Conservation (phyloP, 1,140 invertebrate species). For the Scaptomyza hsui region DNA sequence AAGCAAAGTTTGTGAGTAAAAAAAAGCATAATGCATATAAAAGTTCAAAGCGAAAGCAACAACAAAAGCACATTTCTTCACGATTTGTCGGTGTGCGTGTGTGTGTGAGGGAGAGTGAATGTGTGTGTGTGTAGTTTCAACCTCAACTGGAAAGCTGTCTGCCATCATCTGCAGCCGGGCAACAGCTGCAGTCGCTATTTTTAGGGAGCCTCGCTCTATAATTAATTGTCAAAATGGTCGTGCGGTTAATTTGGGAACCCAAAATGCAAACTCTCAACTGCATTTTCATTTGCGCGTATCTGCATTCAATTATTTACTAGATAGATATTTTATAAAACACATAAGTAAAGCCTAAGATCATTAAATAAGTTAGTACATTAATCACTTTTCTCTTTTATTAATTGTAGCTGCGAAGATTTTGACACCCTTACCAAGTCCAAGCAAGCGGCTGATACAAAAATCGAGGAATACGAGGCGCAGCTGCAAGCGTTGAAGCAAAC, state of each 20-base stretch:
- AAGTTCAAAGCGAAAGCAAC: conserved; percentile 13
- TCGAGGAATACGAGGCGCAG: conserved; percentile 49
- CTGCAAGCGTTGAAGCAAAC: conserved; percentile 50
- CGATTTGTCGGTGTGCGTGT: conserved; percentile 3
- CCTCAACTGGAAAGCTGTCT: conserved; percentile 58
- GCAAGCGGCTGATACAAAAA: conserved; percentile 42
- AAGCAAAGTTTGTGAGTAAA: conserved; percentile 43
- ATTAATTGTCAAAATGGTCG: conserved; percentile 32
- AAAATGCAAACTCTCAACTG: conserved; percentile 12
- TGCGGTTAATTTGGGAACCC: background rate
- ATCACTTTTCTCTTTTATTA: background rate
- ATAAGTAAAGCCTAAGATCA: too few relatives aligned
- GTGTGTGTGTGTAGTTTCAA: conserved; percentile 24
- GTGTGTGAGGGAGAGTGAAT: conserved; percentile 10
- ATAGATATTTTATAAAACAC: too few relatives aligned
- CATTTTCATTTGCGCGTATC: background rate
- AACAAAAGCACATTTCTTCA: conserved; percentile 12
- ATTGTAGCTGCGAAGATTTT: conserved; percentile 40
- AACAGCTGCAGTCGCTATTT: conserved; percentile 60
- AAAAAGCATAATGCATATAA: conserved; percentile 22
- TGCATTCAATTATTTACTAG: background rate
- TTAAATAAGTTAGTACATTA: background rate
- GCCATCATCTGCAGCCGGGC: conserved; percentile 27
- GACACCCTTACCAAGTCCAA: conserved; percentile 35
- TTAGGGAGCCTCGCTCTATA: conserved; percentile 44